Percentiles rank a stretch among this genome's conserved stretches.
These are phyloP conservation scores for Rhingia rostrata DNA, from an alignment of 2,888 invertebrate species.

Conservation along the genomic window DNA sequence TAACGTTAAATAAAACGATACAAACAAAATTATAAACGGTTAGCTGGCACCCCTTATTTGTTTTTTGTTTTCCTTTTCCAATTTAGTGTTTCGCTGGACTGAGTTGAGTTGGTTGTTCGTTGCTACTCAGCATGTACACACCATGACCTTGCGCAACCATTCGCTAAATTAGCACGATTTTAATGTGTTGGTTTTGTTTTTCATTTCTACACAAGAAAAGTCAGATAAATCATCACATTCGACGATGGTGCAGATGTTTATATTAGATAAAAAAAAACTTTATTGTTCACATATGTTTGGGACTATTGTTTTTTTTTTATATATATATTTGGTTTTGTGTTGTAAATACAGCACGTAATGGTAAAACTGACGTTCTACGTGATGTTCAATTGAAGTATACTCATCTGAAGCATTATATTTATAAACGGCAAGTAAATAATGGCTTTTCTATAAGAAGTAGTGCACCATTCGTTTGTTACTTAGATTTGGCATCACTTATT, in stretches of 20 bases:
- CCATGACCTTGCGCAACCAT: conserved; percentile 57
- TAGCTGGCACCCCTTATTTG: conserved; percentile 9
- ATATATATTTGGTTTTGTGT: not conserved
- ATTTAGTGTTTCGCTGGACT: conserved; percentile 21
- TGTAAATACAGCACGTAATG: conserved; percentile 6
- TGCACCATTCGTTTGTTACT: no score
- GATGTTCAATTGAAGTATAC: not conserved
- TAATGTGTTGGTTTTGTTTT: conserved; percentile 8
- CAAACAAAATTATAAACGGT: not conserved
- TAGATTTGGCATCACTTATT: no score
- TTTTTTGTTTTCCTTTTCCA: conserved; percentile 12
- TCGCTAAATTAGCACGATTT: conserved; percentile 33
- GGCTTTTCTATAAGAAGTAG: no score
- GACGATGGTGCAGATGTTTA: conserved; percentile 2
- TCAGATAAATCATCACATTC: conserved; percentile 5
- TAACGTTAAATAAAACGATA: not conserved
- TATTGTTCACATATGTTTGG: conserved; percentile 18
- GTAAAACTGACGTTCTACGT: no score
- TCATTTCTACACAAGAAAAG: conserved; percentile 4
- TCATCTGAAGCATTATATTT: no score
- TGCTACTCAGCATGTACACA: not conserved
- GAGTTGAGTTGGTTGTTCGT: conserved; percentile 3
- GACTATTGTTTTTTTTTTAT: conserved; percentile 7
- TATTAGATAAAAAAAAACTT: not conserved
- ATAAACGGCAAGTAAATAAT: no score